Evolutionary conservation across 2,797 vertebrate genomes (phyloP).

Genomic region (Sebastes matsubarae): DNA sequence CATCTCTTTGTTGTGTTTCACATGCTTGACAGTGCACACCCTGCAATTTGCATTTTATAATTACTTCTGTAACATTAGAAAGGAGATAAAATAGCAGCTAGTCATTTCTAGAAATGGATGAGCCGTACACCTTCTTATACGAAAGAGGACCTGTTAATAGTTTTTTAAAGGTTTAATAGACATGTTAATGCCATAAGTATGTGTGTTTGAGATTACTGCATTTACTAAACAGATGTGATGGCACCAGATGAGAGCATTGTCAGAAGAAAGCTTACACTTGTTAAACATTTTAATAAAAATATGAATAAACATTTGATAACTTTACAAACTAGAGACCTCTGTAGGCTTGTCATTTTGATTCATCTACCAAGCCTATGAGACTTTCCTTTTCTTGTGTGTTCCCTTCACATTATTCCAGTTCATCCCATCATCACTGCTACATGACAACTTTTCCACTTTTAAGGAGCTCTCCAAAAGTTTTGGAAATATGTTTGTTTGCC

Average conservation of each 20-base stretch:
- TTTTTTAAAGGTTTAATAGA: slow-evolving; percentile 51
- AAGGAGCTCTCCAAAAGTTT: not conserved
- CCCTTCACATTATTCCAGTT: not conserved
- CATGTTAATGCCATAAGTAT: slow-evolving; percentile 32
- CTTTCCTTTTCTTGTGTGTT: not conserved
- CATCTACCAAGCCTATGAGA: not conserved
- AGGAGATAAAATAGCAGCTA: slow-evolving; percentile 54
- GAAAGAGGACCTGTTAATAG: slow-evolving; percentile 38
- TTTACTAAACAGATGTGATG: slow-evolving; percentile 55
- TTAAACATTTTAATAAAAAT: slow-evolving; percentile 61
- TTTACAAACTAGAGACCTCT: slow-evolving; percentile 31
- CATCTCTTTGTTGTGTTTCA: slow-evolving; percentile 75
- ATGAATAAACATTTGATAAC: slow-evolving; percentile 66
- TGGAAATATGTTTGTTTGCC: slow-evolving; percentile 5
- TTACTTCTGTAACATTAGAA: slow-evolving; percentile 78
- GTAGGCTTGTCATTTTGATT: slow-evolving; percentile 37
- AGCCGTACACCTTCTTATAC: slow-evolving; percentile 47
- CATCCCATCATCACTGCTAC: slow-evolving; percentile 14
- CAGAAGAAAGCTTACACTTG: slow-evolving; percentile 45
- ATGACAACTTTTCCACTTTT: not conserved
- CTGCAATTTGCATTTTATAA: slow-evolving; percentile 84
- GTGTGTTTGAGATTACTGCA: slow-evolving; percentile 53
- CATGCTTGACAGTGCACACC: slow-evolving; percentile 76
- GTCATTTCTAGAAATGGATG: slow-evolving; percentile 59
- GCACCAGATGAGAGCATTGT: slow-evolving; percentile 28